These are phyloP conservation scores for Tetragnatha versicolor DNA, from an alignment of 1,140 invertebrate genomes.

Conservation along the genomic window DNA sequence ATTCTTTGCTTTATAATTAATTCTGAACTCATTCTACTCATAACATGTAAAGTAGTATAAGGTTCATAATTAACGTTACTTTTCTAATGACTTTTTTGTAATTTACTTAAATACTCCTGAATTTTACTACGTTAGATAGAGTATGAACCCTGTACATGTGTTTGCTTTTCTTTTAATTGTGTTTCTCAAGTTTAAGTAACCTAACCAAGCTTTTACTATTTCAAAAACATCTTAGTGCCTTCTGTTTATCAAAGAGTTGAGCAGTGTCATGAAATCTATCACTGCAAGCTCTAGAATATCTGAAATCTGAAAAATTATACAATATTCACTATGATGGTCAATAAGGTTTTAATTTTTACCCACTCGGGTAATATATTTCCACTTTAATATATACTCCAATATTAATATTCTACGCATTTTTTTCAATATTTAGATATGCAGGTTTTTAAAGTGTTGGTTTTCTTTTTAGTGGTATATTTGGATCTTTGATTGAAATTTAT, in stretches of 20 bases:
- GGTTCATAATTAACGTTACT: too few relatives aligned
- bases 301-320: background rate
- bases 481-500: conserved; percentile 80
- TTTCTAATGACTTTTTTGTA: too few relatives aligned
- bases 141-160: too few relatives aligned
- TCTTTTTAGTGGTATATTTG: conserved; percentile 72
- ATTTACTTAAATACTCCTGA: too few relatives aligned
- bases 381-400: background rate
- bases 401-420: background rate
- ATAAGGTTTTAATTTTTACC: background rate
- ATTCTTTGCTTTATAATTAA: conserved; percentile 3
- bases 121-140: too few relatives aligned
- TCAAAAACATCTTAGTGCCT: too few relatives aligned
- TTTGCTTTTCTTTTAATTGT: too few relatives aligned
- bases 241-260: too few relatives aligned
- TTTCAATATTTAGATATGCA: background rate
- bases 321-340: background rate
- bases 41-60: too few relatives aligned
- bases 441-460: background rate
- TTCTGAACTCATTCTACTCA: background rate
- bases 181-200: too few relatives aligned
- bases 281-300: background rate
- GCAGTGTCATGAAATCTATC: too few relatives aligned
- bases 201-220: too few relatives aligned
- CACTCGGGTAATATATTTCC: conserved; percentile 8